Evolutionary conservation across 1,140 invertebrate species (phyloP).

Genomic region (Drosophila yakuba): DNA sequence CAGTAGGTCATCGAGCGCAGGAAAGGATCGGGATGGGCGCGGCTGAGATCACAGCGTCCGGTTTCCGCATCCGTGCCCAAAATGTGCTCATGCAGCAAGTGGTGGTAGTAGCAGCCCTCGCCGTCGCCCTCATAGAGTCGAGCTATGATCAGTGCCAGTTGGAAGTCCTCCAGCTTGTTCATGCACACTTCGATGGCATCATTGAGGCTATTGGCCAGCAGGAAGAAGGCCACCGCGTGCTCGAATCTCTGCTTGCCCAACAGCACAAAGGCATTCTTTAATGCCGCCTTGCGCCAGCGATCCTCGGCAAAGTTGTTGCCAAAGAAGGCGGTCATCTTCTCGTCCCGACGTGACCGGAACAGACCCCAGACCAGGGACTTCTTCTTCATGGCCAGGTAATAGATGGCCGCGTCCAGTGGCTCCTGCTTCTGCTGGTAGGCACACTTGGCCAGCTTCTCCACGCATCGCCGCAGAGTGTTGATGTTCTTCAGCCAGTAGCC

Average conservation of each 20-base stretch:
- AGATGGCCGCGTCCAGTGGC: slow-evolving; percentile 98
- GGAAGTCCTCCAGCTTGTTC: slow-evolving; percentile 97
- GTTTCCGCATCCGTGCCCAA: slow-evolving; percentile 90
- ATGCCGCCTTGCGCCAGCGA: slow-evolving; percentile 97
- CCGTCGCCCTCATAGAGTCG: slow-evolving; percentile 94
- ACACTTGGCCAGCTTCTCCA: slow-evolving; percentile 97
- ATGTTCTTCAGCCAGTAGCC: slow-evolving; percentile 99
- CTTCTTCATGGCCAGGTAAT: slow-evolving; percentile 99
- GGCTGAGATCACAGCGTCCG: slow-evolving; percentile 89
- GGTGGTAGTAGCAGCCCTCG: slow-evolving; percentile 90
- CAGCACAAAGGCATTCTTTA: slow-evolving; percentile 98
- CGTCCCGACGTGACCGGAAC: slow-evolving; percentile 94
- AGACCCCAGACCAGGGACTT: slow-evolving; percentile 98
- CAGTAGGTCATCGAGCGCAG: slow-evolving; percentile 98
- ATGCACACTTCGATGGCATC: slow-evolving; percentile 97
- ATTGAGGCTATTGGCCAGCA: slow-evolving; percentile 95
- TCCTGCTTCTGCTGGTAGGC: slow-evolving; percentile 96
- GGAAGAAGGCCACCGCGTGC: slow-evolving; percentile 97
- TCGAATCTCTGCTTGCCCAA: slow-evolving; percentile 98
- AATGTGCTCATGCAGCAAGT: slow-evolving; percentile 92
- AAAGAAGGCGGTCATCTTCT: slow-evolving; percentile 98
- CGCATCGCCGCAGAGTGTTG: slow-evolving; percentile 91
- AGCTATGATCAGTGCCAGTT: slow-evolving; percentile 97
- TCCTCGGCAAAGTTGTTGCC: slow-evolving; percentile 97
- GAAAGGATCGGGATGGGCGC: slow-evolving; percentile 97